Conservation (phyloP, 2,113 vertebrate genomes). For the Chauna torquata region DNA sequence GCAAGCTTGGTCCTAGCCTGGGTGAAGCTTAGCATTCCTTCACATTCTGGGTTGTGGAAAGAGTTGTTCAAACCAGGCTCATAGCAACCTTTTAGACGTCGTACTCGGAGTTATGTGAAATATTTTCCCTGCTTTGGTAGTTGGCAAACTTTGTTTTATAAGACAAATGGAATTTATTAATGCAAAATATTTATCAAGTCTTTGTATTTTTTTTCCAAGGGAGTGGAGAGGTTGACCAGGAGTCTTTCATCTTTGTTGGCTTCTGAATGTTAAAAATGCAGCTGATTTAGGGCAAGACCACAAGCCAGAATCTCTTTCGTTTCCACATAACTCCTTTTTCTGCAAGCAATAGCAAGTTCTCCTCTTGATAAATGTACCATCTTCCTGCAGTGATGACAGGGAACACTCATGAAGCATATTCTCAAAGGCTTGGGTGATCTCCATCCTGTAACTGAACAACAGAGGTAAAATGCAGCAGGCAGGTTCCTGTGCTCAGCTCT, state of each 20-base stretch:
- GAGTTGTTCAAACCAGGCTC: conserved; percentile 56
- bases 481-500: background rate
- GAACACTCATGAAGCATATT: background rate
- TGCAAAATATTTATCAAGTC: conserved; percentile 76
- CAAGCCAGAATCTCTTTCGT: background rate
- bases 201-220: conserved; percentile 42
- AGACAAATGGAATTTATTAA: conserved; percentile 82
- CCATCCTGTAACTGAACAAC: background rate
- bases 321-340: background rate
- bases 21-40: conserved; percentile 38
- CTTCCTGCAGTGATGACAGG: background rate
- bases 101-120: conserved; percentile 76
- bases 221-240: conserved; percentile 33
- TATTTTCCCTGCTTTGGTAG: conserved; percentile 76
- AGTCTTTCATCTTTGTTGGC: conserved; percentile 58
- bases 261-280: conserved; percentile 50
- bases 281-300: conserved; percentile 21
- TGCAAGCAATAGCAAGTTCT: background rate
- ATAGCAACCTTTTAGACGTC: conserved; percentile 55
- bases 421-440: background rate
- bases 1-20: background rate
- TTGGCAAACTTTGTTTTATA: conserved; percentile 74
- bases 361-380: background rate
- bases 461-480: background rate
- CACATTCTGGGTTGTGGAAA: conserved; percentile 61